Percentiles rank a stretch among this genome's conserved stretches.
These are phyloP conservation scores for Nomada lathburiana DNA, from an alignment of 2,888 invertebrate species.

Conservation along the genomic window DNA sequence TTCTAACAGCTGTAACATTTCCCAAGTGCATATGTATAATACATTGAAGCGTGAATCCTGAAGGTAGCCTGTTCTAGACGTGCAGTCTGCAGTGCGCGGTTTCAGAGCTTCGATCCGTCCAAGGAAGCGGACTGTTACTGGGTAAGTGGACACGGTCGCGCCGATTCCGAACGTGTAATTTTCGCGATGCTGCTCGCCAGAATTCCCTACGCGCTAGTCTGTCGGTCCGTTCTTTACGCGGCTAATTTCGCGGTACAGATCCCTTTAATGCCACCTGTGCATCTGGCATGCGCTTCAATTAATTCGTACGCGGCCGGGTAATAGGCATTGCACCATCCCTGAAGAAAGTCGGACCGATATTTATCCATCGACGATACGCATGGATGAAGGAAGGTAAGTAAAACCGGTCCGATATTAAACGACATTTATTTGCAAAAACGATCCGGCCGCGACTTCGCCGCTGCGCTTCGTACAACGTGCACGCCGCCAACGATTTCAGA, in stretches of 20 bases:
- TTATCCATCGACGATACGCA: slow-evolving; percentile 38
- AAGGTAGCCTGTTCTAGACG: not conserved
- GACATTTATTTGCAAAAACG: slow-evolving; percentile 53
- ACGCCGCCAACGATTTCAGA: slow-evolving; percentile 28
- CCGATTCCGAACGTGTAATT: slow-evolving; percentile 27
- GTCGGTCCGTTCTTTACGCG: not conserved
- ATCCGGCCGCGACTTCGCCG: slow-evolving; percentile 26
- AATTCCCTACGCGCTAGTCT: slow-evolving; percentile 8
- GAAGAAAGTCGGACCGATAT: slow-evolving; percentile 36
- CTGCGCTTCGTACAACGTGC: not conserved
- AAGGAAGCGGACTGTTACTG: slow-evolving; percentile 16
- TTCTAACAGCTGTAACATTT: slow-evolving; percentile 23
- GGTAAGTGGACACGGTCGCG: slow-evolving; percentile 34
- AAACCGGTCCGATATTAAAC: slow-evolving; percentile 62
- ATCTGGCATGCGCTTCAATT: slow-evolving; percentile 48
- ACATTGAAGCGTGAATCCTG: not conserved
- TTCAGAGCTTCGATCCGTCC: not conserved
- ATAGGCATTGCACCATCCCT: slow-evolving; percentile 41
- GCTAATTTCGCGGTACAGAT: slow-evolving; percentile 33
- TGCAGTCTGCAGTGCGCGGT: not conserved
- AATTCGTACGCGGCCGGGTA: slow-evolving; percentile 47
- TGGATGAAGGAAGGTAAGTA: slow-evolving; percentile 25
- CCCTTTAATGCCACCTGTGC: slow-evolving; percentile 22
- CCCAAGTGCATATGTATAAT: not conserved
- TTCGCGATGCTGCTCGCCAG: slow-evolving; percentile 4